Base-by-base conservation (phyloP, 2,888 invertebrate genomes). In the Lymantria monacha region DNA sequence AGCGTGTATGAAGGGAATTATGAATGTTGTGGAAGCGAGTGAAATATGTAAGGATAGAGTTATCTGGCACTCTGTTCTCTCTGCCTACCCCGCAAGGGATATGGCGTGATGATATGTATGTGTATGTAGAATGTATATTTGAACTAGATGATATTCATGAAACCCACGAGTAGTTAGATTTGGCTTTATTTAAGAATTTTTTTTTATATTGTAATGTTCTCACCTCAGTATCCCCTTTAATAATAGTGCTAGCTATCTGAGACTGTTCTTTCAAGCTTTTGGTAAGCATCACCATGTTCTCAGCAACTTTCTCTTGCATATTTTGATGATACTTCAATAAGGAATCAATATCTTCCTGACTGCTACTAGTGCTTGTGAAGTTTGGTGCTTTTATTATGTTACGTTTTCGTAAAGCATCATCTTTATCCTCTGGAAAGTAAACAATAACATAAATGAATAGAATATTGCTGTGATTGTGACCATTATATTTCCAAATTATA, bases 211-310 rank as follows among this genome's bases (percentile, higher is more conserved):
- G 2, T 2, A 22, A 3, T 22, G 33, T 13, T 0, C 9, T 46
- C 77, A 96, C 96, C 92, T 96, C 95, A 3, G 96, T 96, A 80
- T 99, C 99, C 62, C 95, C 95, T 77, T 94, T 95, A 31, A 99
- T 97, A 60, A 99, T 97, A 60, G 94, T 94, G 76, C 96, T 97
- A 1, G 99, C 98, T 37, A 96, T 94, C 70, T 95, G 92, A 0
- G 97, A 97, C 82, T 98, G 98, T 73, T 98, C 97, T 79, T 97
- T 98, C 50, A 99, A 92, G 72, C 93, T 97, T 69, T 94, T 94
- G 0, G 98, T 97, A 66, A 98, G 92, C 51, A 94, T 88, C n/a
- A 99, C 92, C 96, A 99, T 97, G 72, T 98, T 97, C 69, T 98
- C 97, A 0, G 98, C 97, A 22, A 99, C 95, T 79, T 96, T 96